Base-by-base conservation (phyloP, 2,888 invertebrate genomes). In the Synanthedon myopaeformis region DNA sequence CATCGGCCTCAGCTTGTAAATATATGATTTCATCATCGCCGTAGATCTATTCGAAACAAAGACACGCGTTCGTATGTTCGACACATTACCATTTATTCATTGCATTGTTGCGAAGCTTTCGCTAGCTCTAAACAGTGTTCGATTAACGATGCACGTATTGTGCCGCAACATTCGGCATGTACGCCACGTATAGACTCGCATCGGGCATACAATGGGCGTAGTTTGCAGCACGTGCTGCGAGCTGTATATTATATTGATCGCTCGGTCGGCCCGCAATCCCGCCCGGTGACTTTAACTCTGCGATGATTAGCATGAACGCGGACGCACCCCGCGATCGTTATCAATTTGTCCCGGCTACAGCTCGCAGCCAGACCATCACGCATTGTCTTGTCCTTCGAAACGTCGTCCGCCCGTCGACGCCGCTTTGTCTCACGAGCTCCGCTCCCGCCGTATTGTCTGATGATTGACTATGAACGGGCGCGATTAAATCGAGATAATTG, bases 111-210 rank as follows among this genome's bases (percentile, higher is more conserved):
- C 64, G 58, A 69, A 70, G 79, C 75, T 79, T 80, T 79, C 74
- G 67, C 69, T 72, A 69, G 70, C 72, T 70, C 76, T 79, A 76
- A 71, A 77, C 73, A 78, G 72, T 69, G 58, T 62, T 61, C 69
- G 78, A 81, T 81, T 82, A 82, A 73, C 75, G 76, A 81, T 79
- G 79, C 79, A 69, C 61, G 78, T 74, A 82, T 84, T 84, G 84
- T 83, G 76, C 74, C 60, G 77, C 75, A 69, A 69, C 70, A 70
- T 74, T 86, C 79, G 76, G 76, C 80, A 85, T 86, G 83, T 78
- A 75, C 74, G 72, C 68, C 79, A 74, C 82, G 82, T 83, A 59
- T 61, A 63, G 65, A 65, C 65, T 72, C 80, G 74, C 80, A 74
- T 76, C 76, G 72, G 69, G 78, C 78, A 81, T 77, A 85, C 84